Evolutionary conservation across 2,113 vertebrate species (phyloP), one percentile per base, ranked within the genome.

Genomic region (Abramis brama): DNA sequence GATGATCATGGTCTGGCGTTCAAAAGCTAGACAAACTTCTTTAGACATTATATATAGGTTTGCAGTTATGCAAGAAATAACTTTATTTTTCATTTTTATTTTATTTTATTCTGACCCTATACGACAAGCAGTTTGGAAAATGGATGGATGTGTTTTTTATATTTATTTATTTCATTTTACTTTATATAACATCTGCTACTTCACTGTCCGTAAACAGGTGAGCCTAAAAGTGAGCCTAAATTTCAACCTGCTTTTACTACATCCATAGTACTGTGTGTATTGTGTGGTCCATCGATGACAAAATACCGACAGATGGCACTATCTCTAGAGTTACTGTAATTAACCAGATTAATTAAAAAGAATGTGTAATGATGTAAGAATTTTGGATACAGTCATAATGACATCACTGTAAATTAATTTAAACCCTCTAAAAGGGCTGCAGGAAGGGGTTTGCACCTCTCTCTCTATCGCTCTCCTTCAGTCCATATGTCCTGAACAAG

Each of bases 401-500:
- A 47, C 62, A 82, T 70, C 17, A 82, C 45, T 55, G 27, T 82
- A 82, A 82, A 70, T 82, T 1, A 52, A 68, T 60, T 50, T 50
- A 23, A 45, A 55, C 76, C 84, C 39, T 79, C 55, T 27, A 80
- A 80, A 27, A 33, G 75, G 45, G 30, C 21, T 52, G 45, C 33
- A 73, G 68, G 73, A 79, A 81, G 80, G 86, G 89, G 87, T 90
- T 80, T 87, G 75, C 83, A 78, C 60, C 87, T 91, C 82, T 73
- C 82, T 73, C 59, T 71, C 45, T 50, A 64, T 86, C 52, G 55
- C 55, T 70, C 47, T 86, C 79, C 88, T 66, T 76, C 82, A 78
- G 82, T 77, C 89, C 76, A 2, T 78, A 86, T 85, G 87, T 87
- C 87, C 90, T 88, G 91, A 94, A 94, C 93, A 95, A 93, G 91